A percentile compares a stretch with the other conserved stretches of the same genome.
Evolutionary conservation across 2,113 vertebrate genomes (phyloP).

Genomic region (Notechis scutatus): DNA sequence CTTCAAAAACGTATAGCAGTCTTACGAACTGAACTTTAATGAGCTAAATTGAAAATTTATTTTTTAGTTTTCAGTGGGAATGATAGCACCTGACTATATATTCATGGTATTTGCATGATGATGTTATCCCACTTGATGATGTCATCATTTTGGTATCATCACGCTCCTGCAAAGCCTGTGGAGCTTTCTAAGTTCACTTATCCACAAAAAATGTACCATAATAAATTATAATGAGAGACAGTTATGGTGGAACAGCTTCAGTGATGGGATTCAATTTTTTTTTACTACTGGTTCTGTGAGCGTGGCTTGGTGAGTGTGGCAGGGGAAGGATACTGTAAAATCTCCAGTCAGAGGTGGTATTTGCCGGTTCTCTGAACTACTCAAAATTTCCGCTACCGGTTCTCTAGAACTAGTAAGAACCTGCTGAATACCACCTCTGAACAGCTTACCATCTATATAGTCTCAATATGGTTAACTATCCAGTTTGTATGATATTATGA

Average conservation of each 20-base stretch:
- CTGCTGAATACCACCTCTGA: not conserved
- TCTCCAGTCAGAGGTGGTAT: too few species aligned
- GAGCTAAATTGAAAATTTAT: not conserved
- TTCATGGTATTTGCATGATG: not conserved
- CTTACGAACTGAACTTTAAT: not conserved
- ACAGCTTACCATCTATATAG: not conserved
- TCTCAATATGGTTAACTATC: not conserved
- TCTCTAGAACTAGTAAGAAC: too few species aligned
- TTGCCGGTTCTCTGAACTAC: too few species aligned
- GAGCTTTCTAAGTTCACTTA: not conserved
- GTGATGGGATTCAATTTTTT: too few species aligned
- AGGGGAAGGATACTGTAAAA: too few species aligned
- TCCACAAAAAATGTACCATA: not conserved
- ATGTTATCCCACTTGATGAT: not conserved
- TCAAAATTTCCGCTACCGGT: too few species aligned
- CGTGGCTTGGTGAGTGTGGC: too few species aligned
- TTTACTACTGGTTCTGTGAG: too few species aligned
- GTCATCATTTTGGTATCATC: not conserved
- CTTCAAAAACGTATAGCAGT: not conserved
- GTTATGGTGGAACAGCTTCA: not conserved
- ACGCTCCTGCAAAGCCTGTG: not conserved
- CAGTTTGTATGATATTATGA: not conserved
- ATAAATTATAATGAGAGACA: not conserved
- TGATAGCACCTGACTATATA: not conserved
- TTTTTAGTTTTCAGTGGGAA: not conserved